Evolutionary conservation across 2,888 invertebrate genomes (phyloP).

Genomic region (Diabrotica balteata): DNA sequence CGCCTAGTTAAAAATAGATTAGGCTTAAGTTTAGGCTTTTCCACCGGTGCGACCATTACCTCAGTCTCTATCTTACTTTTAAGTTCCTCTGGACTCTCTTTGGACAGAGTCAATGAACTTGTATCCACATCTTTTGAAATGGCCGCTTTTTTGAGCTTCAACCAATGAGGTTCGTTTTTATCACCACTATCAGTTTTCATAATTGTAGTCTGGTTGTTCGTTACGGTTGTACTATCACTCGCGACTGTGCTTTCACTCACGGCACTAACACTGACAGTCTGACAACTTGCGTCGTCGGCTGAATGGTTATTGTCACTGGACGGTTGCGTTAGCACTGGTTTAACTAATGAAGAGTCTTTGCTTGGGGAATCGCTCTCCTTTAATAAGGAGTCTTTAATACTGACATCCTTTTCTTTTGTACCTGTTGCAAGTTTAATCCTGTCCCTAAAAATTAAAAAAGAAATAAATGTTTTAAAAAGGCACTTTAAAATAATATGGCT

Average conservation of each 20-base stretch:
- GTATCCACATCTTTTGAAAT: slow-evolving; percentile 63
- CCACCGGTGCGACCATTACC: slow-evolving; percentile 19
- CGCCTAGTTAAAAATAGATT: slow-evolving; percentile 52
- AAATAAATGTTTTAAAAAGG: background rate
- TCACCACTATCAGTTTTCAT: slow-evolving; percentile 53
- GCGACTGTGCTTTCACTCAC: slow-evolving; percentile 19
- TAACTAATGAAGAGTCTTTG: slow-evolving; percentile 38
- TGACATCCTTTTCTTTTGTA: slow-evolving; percentile 48
- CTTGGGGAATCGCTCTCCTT: slow-evolving; percentile 47
- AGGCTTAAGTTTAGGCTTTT: slow-evolving; percentile 49
- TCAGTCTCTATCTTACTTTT: slow-evolving; percentile 10
- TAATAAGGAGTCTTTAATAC: slow-evolving; percentile 44
- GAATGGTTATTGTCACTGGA: slow-evolving; percentile 44
- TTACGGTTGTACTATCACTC: slow-evolving; percentile 49
- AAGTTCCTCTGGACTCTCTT: slow-evolving; percentile 31
- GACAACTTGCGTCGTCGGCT: slow-evolving; percentile 13
- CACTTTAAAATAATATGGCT: too few species aligned
- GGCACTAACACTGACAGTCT: slow-evolving; percentile 7
- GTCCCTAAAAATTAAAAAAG: slow-evolving; percentile 47
- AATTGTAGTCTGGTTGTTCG: slow-evolving; percentile 27
- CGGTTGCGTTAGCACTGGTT: slow-evolving; percentile 45
- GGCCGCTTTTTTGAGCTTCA: slow-evolving; percentile 78
- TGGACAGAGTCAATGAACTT: slow-evolving; percentile 21
- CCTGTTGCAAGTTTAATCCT: slow-evolving; percentile 52
- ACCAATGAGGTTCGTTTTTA: slow-evolving; percentile 69